Evolutionary conservation across 2,888 invertebrate species (phyloP), one percentile per base, ranked within the genome.

Genomic region (Pollenia angustigena): DNA sequence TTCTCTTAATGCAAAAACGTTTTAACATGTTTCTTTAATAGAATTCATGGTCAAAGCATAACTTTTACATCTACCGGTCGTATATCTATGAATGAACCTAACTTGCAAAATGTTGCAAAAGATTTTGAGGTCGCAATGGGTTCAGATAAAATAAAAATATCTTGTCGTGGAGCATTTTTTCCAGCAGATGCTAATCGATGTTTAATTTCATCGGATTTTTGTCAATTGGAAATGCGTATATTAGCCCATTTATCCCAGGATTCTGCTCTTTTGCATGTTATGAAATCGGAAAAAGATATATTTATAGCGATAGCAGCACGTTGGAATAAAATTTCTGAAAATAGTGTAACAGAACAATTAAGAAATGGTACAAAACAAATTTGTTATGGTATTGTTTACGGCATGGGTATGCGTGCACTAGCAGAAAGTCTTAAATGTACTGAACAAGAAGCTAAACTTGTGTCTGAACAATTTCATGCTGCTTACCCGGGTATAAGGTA

Each of bases 311-410:
- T 99, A 78, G 98, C 99, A 1, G 96, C 98, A 0, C 95, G 96
- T 85, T 98, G 98, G 97, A 96, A 97, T 91, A 94, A 95, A 69
- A 94, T 97, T 16, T 88, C 94, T 0, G 95, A 95, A 88, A 93
- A 94, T 6, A 96, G 96, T 95, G 96, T 99, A 0, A 96, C 96
- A 54, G 95, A 96, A 80, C 95, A 95, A 81, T 94, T 97, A 89
- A 95, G 99, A 64, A 97, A 98, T 90, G 96, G 96, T 90, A 97
- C 98, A 6, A 98, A 99, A 93, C 96, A 98, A 94, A 95, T 99
- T 46, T 98, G 98, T 92, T 99, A 99, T 93, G 99, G 98, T 8
- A 98, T 99, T 90, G 96, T 99, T 81, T 99, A 99, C 92, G 99
- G 99, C 9, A 99, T 99, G 96, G 98, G 99, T 2, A 94, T 95